Evolutionary conservation across 2,113 vertebrate genomes (phyloP), one percentile per base, ranked within the genome.

Genomic region (Ammodytes dubius): DNA sequence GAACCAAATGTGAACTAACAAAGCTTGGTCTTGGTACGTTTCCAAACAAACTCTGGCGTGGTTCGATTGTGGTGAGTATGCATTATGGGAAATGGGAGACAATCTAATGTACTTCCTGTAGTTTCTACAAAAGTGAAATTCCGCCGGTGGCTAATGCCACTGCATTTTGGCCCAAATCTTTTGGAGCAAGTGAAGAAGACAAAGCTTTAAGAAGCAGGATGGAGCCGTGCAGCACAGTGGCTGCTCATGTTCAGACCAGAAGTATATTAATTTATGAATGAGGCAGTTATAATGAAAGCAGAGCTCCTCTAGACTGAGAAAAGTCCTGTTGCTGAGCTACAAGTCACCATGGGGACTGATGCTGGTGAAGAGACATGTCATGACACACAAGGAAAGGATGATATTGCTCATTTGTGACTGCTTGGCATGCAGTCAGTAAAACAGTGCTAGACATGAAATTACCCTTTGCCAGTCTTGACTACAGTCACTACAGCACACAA

Each of bases 221-320:
- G 43, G 15, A 73, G 74, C 49, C 10, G 1, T 9, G 52, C 70
- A 67, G 60, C 57, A 87, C 73, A 50, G 83, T 7, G 59, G 14
- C 81, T 79, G 79, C 66, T 87, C 74, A 4, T 77, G 71, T 59
- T 82, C 67, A 77, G 56, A 68, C 0, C 19, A 74, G 64, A 13
- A 74, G 71, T 81, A 83, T 81, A 79, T 89, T 27, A 27, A 27
- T 27, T 27, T 75, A 87, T 90, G 74, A 90, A 89, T 81, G 77
- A 88, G 74, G 61, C 54, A 4, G 84, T 71, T 79, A 42, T 63
- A 84, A 82, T 83, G 66, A 89, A 45, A 57, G 50, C 72, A 72
- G 70, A 14, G 82, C 61, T 66, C 67, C 73, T 86, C 75, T 4
- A 70, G 42, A 79, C 70, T 43, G 60, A 79, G 47, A 58, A 61